Conservation (phyloP, 2,797 vertebrate genomes). For the Parauchenoglanis ngamensis region DNA sequence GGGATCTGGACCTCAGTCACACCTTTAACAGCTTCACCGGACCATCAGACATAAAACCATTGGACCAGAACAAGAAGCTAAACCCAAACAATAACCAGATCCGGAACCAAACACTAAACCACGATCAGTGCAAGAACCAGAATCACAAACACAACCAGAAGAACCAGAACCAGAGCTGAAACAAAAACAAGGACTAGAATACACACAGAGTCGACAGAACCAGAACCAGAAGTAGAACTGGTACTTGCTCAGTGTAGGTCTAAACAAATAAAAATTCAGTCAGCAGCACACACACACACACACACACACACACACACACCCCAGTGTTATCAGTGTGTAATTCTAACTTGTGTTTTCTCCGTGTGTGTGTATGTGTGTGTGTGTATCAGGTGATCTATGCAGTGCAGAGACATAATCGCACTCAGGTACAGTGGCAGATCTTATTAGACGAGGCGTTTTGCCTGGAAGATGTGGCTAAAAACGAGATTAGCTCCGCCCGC, state of each 20-base stretch:
- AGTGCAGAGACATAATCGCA: conserved; percentile 92
- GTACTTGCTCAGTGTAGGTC: neutral
- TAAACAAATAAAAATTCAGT: neutral
- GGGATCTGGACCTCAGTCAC: neutral
- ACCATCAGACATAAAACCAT: too few species aligned
- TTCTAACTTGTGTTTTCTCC: neutral
- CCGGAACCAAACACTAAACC: neutral
- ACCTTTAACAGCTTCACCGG: neutral
- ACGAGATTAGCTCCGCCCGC: conserved; percentile 84
- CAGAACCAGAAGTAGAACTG: neutral
- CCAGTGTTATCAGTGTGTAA: neutral
- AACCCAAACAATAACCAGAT: neutral
- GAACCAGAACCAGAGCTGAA: neutral
- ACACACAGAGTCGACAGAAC: neutral
- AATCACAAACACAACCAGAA: neutral
- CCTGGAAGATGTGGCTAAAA: conserved; percentile 93
- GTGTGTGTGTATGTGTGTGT: conserved; percentile 12
- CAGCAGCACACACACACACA: neutral
- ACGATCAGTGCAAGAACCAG: neutral
- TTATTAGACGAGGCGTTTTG: conserved; percentile 92
- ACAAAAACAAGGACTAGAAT: neutral
- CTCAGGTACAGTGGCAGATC: conserved; percentile 94
- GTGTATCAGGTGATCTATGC: conserved; percentile 88
- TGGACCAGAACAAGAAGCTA: too few species aligned
- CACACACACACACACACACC: neutral